phyloP scores from a whole-genome alignment of 2,888 invertebrate species.

The Andrena minutula region DNA sequence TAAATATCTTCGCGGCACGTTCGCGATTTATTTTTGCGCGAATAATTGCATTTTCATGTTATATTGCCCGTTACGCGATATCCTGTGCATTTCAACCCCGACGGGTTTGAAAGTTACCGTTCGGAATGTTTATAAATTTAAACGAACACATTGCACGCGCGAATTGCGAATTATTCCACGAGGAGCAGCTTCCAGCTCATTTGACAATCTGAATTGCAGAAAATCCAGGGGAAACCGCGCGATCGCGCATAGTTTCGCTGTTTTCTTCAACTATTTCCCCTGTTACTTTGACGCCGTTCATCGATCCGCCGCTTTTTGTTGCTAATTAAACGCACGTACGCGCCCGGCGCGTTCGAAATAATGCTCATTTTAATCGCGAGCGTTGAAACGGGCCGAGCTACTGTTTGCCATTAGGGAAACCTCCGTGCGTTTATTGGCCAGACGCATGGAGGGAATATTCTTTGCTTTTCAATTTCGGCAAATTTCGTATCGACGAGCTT shows the following conservation, averaged over 20 bases:
- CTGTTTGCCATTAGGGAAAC: conserved; percentile 16
- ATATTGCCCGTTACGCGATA: too few relatives aligned
- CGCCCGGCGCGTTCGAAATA: conserved; percentile 28
- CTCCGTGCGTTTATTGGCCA: background rate
- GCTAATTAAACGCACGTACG: conserved; percentile 45
- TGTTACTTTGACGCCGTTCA: conserved; percentile 28
- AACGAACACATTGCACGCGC: conserved; percentile 5
- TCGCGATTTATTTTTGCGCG: too few relatives aligned
- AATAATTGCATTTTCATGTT: too few relatives aligned
- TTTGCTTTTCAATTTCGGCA: too few relatives aligned
- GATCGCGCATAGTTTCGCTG: conserved; percentile 16
- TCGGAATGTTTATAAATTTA: conserved; percentile 16
- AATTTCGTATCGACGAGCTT: too few relatives aligned
- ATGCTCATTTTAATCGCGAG: conserved; percentile 27
- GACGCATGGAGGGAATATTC: too few relatives aligned
- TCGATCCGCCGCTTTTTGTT: conserved; percentile 26
- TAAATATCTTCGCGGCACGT: too few relatives aligned
- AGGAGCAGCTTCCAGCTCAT: conserved; percentile 59
- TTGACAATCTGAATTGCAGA: conserved; percentile 50
- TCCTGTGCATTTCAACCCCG: too few relatives aligned
- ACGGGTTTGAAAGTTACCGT: background rate
- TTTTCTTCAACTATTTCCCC: conserved; percentile 42
- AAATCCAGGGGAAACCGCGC: conserved; percentile 52
- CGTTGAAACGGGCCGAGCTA: conserved; percentile 9
- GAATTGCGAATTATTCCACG: conserved; percentile 58